phyloP scores from a whole-genome alignment of 2,888 invertebrate genomes.

The Pyrgus malvae region DNA sequence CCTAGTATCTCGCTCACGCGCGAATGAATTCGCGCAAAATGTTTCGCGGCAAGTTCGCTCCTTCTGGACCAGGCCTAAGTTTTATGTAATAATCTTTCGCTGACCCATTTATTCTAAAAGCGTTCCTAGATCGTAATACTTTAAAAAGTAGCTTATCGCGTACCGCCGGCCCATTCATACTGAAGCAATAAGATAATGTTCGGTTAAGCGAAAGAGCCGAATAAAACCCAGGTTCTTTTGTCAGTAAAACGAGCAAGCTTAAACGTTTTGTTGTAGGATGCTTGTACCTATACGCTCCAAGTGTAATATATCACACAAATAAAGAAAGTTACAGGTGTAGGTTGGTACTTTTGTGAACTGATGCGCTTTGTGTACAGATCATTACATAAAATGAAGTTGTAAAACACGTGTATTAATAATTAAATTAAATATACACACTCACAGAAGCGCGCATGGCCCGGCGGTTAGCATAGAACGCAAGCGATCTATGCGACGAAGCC shows the following conservation, averaged over 20 bases:
- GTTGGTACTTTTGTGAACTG: background rate
- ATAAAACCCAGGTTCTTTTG: constrained; percentile 16
- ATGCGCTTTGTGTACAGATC: background rate
- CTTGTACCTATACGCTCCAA: background rate
- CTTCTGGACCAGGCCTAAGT: too few relatives aligned
- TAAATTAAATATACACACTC: too few relatives aligned
- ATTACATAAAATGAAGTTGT: background rate
- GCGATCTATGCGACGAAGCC: too few relatives aligned
- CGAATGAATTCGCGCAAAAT: too few relatives aligned
- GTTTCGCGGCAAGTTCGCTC: too few relatives aligned
- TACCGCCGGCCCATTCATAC: background rate
- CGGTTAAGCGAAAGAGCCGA: constrained; percentile 7
- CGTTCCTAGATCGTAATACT: background rate
- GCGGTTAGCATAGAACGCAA: too few relatives aligned
- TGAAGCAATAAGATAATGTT: background rate
- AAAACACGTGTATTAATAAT: background rate
- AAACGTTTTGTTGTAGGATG: constrained; percentile 13
- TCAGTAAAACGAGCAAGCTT: constrained; percentile 10
- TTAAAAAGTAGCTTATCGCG: background rate
- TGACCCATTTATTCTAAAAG: too few relatives aligned
- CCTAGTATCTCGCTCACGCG: too few relatives aligned
- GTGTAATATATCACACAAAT: constrained; percentile 10
- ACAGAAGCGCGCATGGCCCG: too few relatives aligned
- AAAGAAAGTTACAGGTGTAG: background rate
- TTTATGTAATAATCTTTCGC: too few relatives aligned